These are phyloP conservation scores for Diachasma alloeum DNA, from an alignment of 1,140 invertebrate species.

Conservation along the genomic window DNA sequence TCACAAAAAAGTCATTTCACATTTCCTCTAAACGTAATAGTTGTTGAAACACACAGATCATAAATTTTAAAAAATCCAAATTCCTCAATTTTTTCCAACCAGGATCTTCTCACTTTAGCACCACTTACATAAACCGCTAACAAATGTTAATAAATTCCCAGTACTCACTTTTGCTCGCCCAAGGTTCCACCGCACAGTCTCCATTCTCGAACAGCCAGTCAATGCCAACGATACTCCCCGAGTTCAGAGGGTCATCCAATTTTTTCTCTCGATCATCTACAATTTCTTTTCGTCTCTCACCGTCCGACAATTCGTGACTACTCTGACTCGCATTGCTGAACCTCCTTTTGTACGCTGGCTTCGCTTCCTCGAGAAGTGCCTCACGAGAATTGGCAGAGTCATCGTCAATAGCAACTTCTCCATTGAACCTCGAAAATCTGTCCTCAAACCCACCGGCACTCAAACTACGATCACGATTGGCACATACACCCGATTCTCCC, in stretches of 20 bases:
- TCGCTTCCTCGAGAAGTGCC: conserved; percentile 53
- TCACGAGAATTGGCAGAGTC: conserved; percentile 60
- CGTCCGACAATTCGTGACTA: conserved; percentile 57
- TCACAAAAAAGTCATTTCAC: too few relatives aligned
- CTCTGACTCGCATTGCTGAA: conserved; percentile 61
- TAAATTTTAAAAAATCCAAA: too few relatives aligned
- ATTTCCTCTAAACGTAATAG: too few relatives aligned
- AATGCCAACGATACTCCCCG: conserved; percentile 62
- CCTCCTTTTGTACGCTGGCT: conserved; percentile 49
- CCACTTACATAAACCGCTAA: not conserved
- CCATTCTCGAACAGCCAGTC: conserved; percentile 67
- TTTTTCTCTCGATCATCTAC: conserved; percentile 46
- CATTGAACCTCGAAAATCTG: conserved; percentile 57
- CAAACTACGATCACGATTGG: conserved; percentile 52
- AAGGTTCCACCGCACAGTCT: conserved; percentile 54
- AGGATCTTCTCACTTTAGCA: not conserved
- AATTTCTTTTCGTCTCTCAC: conserved; percentile 50
- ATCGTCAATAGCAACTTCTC: conserved; percentile 52
- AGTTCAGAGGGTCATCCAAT: conserved; percentile 52
- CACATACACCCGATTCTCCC: conserved; percentile 42
- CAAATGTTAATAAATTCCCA: conserved; percentile 12
- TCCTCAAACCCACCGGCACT: conserved; percentile 53
- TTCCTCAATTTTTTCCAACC: too few relatives aligned
- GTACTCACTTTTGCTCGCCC: conserved; percentile 63
- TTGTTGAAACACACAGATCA: too few relatives aligned